A percentile compares a stretch with the other conserved stretches of the same genome.
These are phyloP conservation scores for Miniopterus natalensis DNA, from an alignment of 2,113 vertebrate genomes.

Conservation along the genomic window DNA sequence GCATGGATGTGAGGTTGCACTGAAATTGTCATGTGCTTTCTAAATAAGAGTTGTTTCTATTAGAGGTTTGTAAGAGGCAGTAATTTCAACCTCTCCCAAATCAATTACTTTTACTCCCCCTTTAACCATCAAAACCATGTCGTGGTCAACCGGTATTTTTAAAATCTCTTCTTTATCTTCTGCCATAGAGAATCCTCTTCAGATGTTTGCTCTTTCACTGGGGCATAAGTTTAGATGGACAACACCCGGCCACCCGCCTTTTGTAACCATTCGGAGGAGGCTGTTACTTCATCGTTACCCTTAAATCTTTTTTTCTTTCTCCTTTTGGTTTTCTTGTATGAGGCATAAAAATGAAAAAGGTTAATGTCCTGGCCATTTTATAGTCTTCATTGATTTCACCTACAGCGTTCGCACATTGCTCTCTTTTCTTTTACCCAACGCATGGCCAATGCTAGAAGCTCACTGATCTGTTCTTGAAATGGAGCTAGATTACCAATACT, in stretches of 20 bases:
- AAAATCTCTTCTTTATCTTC: background rate
- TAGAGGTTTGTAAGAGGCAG: background rate
- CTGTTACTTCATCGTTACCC: background rate
- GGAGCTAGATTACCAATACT: background rate
- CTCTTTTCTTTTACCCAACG: background rate
- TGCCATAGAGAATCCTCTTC: background rate
- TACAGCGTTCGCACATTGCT: background rate
- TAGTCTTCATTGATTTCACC: constrained; percentile 26
- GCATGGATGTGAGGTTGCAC: background rate
- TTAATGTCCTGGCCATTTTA: background rate
- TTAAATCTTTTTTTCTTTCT: background rate
- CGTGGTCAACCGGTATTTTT: background rate
- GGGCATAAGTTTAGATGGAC: background rate
- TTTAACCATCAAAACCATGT: background rate
- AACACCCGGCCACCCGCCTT: background rate
- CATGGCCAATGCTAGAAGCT: background rate
- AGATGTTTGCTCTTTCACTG: background rate
- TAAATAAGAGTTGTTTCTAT: background rate
- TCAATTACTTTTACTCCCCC: background rate
- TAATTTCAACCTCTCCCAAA: background rate
- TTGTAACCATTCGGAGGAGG: background rate
- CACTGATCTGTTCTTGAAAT: background rate
- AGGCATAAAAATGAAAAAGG: constrained; percentile 20
- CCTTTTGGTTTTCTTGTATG: constrained; percentile 1
- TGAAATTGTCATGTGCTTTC: background rate